Evolutionary conservation across 2,797 vertebrate genomes (phyloP).

Genomic region (Pipistrellus nathusii): DNA sequence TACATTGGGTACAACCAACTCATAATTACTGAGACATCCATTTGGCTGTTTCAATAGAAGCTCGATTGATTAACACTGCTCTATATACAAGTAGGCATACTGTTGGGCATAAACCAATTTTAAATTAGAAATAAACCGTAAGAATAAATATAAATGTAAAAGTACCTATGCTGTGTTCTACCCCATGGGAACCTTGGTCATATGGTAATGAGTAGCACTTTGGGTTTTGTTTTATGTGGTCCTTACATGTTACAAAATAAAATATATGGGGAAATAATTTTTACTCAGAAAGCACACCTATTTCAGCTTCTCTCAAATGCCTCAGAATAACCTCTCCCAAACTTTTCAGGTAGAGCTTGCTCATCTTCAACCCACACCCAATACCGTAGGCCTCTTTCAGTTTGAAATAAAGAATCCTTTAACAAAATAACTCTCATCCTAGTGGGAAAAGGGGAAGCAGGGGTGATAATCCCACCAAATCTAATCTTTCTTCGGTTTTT

Average conservation of each 20-base stretch:
- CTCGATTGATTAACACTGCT: background rate
- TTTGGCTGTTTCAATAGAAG: background rate
- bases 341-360: background rate
- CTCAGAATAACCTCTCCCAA: background rate
- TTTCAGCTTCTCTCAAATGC: background rate
- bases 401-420: constrained; percentile 19
- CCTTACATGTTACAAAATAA: background rate
- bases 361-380: background rate
- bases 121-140: background rate
- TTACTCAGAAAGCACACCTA: background rate
- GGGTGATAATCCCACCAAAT: background rate
- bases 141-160: background rate
- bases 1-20: background rate
- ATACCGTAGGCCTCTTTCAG: background rate
- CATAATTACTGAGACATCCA: background rate
- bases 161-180: background rate
- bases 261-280: background rate
- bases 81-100: rapidly evolving
- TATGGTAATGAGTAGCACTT: background rate
- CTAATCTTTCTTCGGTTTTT: background rate
- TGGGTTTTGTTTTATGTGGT: background rate
- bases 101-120: background rate
- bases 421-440: constrained; percentile 6
- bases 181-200: background rate
- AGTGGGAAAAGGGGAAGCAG: background rate